Evolutionary conservation across 2,888 invertebrate species (phyloP).

Genomic region (Fissipunctia ypsillon): DNA sequence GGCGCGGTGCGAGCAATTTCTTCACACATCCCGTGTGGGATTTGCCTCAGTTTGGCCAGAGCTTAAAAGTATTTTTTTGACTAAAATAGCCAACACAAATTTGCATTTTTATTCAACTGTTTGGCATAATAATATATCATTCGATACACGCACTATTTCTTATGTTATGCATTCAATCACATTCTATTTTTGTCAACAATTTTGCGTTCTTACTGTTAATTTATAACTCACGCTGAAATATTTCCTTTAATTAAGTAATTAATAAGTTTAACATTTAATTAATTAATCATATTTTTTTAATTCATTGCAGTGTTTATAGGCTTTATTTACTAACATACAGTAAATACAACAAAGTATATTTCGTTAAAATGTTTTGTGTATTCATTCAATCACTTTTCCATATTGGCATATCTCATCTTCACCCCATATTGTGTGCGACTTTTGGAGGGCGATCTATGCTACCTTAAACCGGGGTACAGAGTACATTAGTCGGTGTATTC

Average conservation of each 20-base stretch:
- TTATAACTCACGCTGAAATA: constrained; percentile 3
- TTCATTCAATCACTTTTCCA: neutral
- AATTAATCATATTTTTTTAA: constrained; percentile 35
- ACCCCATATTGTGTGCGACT: neutral
- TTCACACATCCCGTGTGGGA: neutral
- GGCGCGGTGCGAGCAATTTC: neutral
- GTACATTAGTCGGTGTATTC: neutral
- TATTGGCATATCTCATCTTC: neutral
- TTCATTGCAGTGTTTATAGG: constrained; percentile 57
- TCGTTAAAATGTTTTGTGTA: constrained; percentile 44
- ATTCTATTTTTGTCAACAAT: constrained; percentile 6
- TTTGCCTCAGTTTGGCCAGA: neutral
- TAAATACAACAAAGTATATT: constrained; percentile 41
- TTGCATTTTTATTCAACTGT: constrained; percentile 35
- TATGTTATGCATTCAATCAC: neutral
- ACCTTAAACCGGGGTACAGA: too few species aligned
- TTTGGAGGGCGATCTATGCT: neutral
- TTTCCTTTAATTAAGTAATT: neutral
- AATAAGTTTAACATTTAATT: constrained; percentile 13
- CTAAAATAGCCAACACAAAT: neutral
- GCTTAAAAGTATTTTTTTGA: neutral
- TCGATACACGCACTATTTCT: constrained; percentile 20
- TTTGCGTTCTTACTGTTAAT: neutral
- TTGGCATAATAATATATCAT: constrained; percentile 26
- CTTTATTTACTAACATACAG: constrained; percentile 45